Evolutionary conservation across 2,797 vertebrate genomes (phyloP).

Genomic region (Glyptemys insculpta): DNA sequence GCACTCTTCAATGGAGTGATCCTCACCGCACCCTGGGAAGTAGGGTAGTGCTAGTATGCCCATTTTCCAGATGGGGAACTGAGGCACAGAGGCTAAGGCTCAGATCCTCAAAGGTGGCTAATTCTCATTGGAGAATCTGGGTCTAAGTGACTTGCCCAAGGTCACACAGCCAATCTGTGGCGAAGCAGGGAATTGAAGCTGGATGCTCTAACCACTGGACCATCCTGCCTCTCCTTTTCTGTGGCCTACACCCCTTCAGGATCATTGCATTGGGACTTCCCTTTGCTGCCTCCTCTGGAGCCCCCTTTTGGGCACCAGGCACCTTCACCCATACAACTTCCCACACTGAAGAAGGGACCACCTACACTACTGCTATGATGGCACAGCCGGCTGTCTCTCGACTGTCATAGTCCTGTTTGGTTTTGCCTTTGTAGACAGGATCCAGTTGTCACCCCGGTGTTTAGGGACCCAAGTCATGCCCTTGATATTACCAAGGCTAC

Average conservation of each 20-base stretch:
- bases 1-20: too few relatives aligned
- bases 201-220: background rate
- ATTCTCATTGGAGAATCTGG: background rate
- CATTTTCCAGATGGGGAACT: background rate
- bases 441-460: rapidly evolving
- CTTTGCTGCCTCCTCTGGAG: background rate
- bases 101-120: background rate
- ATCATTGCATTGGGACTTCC: background rate
- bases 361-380: background rate
- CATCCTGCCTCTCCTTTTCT: rapidly evolving
- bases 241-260: background rate
- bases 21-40: background rate
- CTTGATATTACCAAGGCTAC: background rate
- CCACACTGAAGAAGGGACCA: background rate
- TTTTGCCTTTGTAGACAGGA: background rate
- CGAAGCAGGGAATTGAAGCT: background rate
- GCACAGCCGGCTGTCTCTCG: background rate
- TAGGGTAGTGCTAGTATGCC: background rate
- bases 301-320: background rate
- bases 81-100: background rate
- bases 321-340: background rate
- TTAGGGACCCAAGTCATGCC: background rate
- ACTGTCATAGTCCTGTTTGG: background rate
- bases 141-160: background rate
- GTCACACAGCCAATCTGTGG: background rate